Percentiles rank a stretch among this genome's conserved stretches.
Conservation (phyloP, 2,797 vertebrate genomes). For the Chlorospingus semifuscus region DNA sequence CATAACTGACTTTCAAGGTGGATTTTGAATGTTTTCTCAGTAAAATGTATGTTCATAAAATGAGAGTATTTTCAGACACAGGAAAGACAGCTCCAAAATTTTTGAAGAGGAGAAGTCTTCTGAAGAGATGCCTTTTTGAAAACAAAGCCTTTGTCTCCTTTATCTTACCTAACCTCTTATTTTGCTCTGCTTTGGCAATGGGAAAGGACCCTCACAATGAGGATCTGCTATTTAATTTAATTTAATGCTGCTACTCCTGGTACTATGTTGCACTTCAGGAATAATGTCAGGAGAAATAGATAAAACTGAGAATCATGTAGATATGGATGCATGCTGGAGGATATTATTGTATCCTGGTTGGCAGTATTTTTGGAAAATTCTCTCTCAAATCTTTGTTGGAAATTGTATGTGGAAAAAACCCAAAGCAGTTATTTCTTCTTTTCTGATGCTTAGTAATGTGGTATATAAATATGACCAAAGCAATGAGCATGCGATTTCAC, state of each 20-base stretch:
- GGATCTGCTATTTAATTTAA: background rate
- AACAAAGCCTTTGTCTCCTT: background rate
- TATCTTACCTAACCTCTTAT: background rate
- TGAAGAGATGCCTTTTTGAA: background rate
- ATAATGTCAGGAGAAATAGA: background rate
- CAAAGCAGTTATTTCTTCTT: background rate
- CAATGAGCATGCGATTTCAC: slow-evolving; percentile 46
- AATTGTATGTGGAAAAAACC: background rate
- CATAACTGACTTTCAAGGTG: background rate
- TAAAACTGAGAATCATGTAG: background rate
- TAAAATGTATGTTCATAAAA: background rate
- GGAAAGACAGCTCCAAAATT: background rate
- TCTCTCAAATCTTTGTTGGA: background rate
- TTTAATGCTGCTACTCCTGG: background rate
- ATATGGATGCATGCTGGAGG: background rate
- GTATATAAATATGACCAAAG: background rate
- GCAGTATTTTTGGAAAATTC: background rate
- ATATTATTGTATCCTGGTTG: background rate
- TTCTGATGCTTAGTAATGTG: background rate
- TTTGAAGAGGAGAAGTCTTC: background rate
- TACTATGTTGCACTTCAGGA: fast-evolving
- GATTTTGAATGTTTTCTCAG: background rate
- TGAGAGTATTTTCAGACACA: background rate
- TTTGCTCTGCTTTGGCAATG: background rate
- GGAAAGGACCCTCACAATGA: background rate